These are phyloP conservation scores for Solea senegalensis DNA, from an alignment of 2,113 vertebrate species.

Conservation along the genomic window DNA sequence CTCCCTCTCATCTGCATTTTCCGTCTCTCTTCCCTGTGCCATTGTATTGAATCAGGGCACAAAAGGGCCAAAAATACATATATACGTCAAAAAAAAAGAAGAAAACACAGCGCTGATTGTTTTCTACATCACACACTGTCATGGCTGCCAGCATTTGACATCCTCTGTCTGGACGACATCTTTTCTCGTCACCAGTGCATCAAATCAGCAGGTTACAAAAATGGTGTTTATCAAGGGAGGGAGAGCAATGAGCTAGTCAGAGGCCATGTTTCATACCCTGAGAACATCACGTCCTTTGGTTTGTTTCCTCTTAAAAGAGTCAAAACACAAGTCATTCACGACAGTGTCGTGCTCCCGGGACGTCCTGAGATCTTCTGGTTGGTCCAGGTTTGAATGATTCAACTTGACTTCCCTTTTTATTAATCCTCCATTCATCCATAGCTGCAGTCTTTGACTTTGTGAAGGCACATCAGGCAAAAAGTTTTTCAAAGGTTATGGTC, in stretches of 20 bases:
- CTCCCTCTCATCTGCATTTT: no score
- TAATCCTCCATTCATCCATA: constrained; percentile 3
- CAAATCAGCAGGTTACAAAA: constrained; percentile 40
- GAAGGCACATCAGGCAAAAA: constrained; percentile 29
- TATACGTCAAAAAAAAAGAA: no score
- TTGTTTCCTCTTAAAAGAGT: constrained; percentile 18
- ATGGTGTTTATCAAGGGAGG: constrained; percentile 9
- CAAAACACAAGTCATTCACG: background rate
- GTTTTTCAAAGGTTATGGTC: constrained; percentile 10
- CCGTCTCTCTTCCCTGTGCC: no score
- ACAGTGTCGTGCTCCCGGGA: background rate
- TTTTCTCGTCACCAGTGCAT: constrained; percentile 14
- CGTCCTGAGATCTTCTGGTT: background rate
- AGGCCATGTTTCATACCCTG: constrained; percentile 36
- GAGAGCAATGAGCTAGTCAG: constrained; percentile 40
- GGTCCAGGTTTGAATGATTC: constrained; percentile 11
- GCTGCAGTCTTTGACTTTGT: constrained; percentile 23
- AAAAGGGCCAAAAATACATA: no score
- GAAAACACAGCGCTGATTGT: background rate
- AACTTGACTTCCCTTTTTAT: constrained; percentile 30
- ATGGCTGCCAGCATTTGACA: background rate
- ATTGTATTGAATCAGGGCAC: no score
- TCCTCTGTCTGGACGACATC: background rate
- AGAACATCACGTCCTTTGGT: constrained; percentile 39
- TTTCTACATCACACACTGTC: background rate